Conservation (phyloP, 1,140 invertebrate genomes). For the Asobara japonica region DNA sequence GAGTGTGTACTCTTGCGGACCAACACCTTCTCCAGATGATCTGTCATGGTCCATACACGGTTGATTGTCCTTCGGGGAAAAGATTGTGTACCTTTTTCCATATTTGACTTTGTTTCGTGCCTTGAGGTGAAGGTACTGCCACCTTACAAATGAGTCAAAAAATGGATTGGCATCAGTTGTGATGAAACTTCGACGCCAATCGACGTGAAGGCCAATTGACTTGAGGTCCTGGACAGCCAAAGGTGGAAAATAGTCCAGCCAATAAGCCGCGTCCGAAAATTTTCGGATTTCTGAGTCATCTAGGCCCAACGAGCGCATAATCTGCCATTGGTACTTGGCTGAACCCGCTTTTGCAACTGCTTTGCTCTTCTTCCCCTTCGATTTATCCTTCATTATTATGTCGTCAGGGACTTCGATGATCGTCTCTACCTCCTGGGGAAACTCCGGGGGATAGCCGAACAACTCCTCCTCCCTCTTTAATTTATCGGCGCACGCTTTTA, state of each 20-base stretch:
- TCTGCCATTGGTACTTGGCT: conserved; percentile 98
- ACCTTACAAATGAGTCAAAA: conserved; percentile 97
- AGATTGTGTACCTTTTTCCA: conserved; percentile 98
- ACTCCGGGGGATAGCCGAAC: conserved; percentile 93
- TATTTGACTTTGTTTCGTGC: conserved; percentile 91
- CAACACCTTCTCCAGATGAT: conserved; percentile 94
- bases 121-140: conserved; percentile 95
- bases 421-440: conserved; percentile 75
- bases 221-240: conserved; percentile 87
- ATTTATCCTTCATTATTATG: conserved; percentile 88
- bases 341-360: conserved; percentile 90
- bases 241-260: conserved; percentile 97
- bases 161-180: conserved; percentile 98
- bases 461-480: conserved; percentile 91
- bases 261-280: conserved; percentile 92
- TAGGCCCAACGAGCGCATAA: conserved; percentile 94
- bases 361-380: conserved; percentile 99
- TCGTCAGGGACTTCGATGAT: conserved; percentile 67
- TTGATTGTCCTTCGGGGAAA: conserved; percentile 95
- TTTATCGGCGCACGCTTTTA: conserved; percentile 98
- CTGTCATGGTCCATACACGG: conserved; percentile 99
- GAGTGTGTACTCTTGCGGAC: conserved; percentile 97
- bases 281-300: conserved; percentile 90
- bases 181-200: conserved; percentile 97
- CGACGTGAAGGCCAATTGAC: conserved; percentile 91